Conservation (phyloP, 2,888 invertebrate species). For the Drosophila testacea region DNA sequence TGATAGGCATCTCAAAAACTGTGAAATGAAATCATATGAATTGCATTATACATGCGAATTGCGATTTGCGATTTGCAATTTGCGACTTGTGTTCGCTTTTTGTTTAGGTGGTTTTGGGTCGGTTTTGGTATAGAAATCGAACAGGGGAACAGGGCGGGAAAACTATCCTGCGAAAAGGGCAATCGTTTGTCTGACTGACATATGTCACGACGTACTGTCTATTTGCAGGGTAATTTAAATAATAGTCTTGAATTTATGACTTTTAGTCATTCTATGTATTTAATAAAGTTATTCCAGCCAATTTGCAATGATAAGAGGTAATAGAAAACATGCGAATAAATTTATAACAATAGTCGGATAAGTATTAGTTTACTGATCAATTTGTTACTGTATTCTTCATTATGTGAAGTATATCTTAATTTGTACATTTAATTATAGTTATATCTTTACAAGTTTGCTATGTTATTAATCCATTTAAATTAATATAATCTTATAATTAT, state of each 20-base stretch:
- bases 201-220: slow-evolving; percentile 20
- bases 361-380: background rate
- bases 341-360: background rate
- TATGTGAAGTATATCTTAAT: too few species aligned
- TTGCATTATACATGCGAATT: slow-evolving; percentile 17
- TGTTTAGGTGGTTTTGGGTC: slow-evolving; percentile 12
- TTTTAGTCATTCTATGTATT: background rate
- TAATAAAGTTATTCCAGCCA: background rate
- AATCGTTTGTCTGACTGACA: slow-evolving; percentile 22
- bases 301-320: background rate
- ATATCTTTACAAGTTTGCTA: too few species aligned
- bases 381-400: too few species aligned
- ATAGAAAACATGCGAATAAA: background rate
- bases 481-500: too few species aligned
- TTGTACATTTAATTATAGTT: too few species aligned
- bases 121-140: background rate
- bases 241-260: background rate
- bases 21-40: slow-evolving; percentile 51
- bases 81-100: slow-evolving; percentile 35
- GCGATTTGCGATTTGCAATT: slow-evolving; percentile 23
- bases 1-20: slow-evolving; percentile 71
- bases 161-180: slow-evolving; percentile 3
- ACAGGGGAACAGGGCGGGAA: background rate
- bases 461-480: too few species aligned
- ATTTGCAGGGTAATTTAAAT: background rate